A percentile compares a stretch with the other conserved stretches of the same genome.
phyloP scores from a whole-genome alignment of 2,797 vertebrate species.

The Syngnathus acus region DNA sequence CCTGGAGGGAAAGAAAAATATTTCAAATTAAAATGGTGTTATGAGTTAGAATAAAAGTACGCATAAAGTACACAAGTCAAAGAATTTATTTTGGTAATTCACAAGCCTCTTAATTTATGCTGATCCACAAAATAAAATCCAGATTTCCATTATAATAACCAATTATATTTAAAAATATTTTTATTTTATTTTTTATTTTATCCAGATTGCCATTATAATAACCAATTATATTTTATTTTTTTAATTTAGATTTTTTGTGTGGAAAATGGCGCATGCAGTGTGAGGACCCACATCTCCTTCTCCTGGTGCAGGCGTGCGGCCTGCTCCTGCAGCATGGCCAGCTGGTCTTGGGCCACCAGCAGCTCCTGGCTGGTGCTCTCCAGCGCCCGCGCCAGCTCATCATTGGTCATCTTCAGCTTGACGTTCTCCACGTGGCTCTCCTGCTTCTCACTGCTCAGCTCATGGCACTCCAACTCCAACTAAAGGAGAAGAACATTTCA shows the following conservation, averaged over 20 bases:
- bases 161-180: too few species aligned
- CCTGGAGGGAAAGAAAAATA: constrained; percentile 28
- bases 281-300: constrained; percentile 79
- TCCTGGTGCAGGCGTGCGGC: constrained; percentile 75
- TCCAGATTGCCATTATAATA: too few species aligned
- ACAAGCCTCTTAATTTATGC: too few species aligned
- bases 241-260: too few species aligned
- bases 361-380: constrained; percentile 76
- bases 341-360: constrained; percentile 76
- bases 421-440: constrained; percentile 83
- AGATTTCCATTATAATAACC: too few species aligned
- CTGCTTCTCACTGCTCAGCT: constrained; percentile 78
- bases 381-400: constrained; percentile 78
- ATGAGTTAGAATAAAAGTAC: neutral
- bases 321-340: constrained; percentile 79
- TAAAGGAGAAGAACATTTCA: constrained; percentile 31
- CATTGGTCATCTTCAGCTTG: constrained; percentile 81
- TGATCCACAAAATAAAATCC: too few species aligned
- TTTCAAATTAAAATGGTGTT: neutral
- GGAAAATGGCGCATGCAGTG: neutral
- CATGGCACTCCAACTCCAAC: constrained; percentile 78
- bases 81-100: too few species aligned
- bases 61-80: neutral
- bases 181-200: too few species aligned
- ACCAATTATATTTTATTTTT: too few species aligned